Base-by-base conservation (phyloP, 2,113 vertebrate genomes). In the Osmerus mordax region DNA sequence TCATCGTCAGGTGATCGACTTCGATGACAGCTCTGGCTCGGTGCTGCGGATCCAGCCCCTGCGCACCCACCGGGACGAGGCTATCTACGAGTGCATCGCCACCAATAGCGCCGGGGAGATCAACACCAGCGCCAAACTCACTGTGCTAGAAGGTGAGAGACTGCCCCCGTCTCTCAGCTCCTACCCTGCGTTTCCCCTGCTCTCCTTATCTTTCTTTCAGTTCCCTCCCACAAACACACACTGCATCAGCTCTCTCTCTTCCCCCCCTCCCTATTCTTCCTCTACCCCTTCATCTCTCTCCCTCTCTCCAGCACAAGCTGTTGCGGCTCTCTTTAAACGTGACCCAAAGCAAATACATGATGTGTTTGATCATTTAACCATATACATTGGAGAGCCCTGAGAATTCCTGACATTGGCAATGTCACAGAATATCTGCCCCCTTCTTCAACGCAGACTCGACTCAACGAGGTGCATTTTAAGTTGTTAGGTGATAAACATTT, bases 41-140 rank as follows among this genome's bases (percentile, higher is more conserved):
- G 97, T 99, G n/a, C 92, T 99, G 80, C 92, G 97, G 81, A 99
- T 99, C 89, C 97, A 99, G 84, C 97, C 97, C 0, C 88, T 99
- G 78, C 94, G 97, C 6, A 95, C 95, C 3, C 96, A 97, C 82
- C 91, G 97, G 61, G 97, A 99, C 8, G 97, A 99, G 88, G 97
- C 97, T 21, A 97, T 99, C 87, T 99, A 99, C 3, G 97, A 99
- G 85, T 99, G 97, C 85, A 99, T 96, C 6, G 95, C 96, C 80
- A 92, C 95, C 83, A 99, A 98, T 63, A 97, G 93, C 1, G 88
- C 91, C 55, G 97, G 95, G 4, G 96, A 98, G 82, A 98, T 99
- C 92, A 98, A 96, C 94, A 97, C 94, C 0, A 99, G 94, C 80
- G 97, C 96, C 92, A 98, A 98, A 83, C 93, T 99, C 73, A 98